Evolutionary conservation across 2,888 invertebrate species (phyloP).

Genomic region (Scaptomyza caliginosa): DNA sequence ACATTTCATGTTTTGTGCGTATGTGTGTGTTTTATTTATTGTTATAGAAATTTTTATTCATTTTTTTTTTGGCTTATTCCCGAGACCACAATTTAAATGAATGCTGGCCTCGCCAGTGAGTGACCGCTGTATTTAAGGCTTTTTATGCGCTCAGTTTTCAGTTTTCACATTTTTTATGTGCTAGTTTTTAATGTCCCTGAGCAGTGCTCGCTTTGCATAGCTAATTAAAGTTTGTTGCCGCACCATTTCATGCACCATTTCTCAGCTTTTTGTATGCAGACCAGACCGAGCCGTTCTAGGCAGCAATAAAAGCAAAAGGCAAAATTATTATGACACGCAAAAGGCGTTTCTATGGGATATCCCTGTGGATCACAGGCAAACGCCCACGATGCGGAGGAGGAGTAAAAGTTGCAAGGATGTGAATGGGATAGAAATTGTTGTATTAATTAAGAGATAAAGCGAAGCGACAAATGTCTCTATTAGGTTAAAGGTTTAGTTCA

Average conservation of each 20-base stretch:
- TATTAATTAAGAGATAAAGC: slow-evolving; percentile 42
- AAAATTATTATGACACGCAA: slow-evolving; percentile 70
- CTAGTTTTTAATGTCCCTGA: slow-evolving; percentile 50
- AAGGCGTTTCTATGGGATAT: slow-evolving; percentile 58
- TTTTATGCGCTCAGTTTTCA: slow-evolving; percentile 23
- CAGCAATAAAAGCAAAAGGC: slow-evolving; percentile 26
- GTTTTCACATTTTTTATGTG: slow-evolving; percentile 36
- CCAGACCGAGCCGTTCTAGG: neutral
- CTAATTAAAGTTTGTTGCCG: slow-evolving; percentile 74
- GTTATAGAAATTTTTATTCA: too few species aligned
- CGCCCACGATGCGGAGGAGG: slow-evolving; percentile 5
- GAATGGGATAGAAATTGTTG: slow-evolving; percentile 5
- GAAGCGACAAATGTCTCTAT: slow-evolving; percentile 36
- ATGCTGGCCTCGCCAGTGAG: slow-evolving; percentile 23
- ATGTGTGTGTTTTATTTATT: neutral
- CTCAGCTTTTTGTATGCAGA: slow-evolving; percentile 40
- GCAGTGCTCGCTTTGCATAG: slow-evolving; percentile 67
- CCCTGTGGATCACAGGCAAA: slow-evolving; percentile 15
- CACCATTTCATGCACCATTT: slow-evolving; percentile 59
- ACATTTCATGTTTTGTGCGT: slow-evolving; percentile 19
- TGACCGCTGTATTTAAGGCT: slow-evolving; percentile 38
- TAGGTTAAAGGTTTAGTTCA: neutral
- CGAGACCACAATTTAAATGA: slow-evolving; percentile 53
- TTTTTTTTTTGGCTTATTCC: neutral
- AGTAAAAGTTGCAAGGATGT: neutral